Percentiles rank a stretch among this genome's conserved stretches.
Conservation (phyloP, 30 jellyfish, hydroid and myxozoan species). For the Aurelia sp. region DNA sequence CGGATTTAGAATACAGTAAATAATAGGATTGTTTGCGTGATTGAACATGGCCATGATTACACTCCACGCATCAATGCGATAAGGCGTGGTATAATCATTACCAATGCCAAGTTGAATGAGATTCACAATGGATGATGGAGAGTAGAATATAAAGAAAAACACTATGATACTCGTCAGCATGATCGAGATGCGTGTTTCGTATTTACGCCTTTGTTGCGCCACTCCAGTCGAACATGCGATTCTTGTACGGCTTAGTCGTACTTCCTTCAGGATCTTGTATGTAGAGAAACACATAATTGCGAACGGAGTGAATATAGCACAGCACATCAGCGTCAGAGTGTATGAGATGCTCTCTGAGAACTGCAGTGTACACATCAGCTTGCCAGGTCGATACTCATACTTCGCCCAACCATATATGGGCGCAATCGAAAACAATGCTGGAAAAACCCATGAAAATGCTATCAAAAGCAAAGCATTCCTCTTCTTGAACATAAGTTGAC, state of each 20-base stretch:
- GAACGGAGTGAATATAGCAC: constrained; percentile 48
- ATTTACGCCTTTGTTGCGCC: constrained; percentile 40
- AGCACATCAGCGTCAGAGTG: constrained; percentile 44
- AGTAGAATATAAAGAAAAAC: constrained; percentile 49
- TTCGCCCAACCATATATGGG: constrained; percentile 78
- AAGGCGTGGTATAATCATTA: constrained; percentile 56
- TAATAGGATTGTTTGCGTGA: constrained; percentile 79
- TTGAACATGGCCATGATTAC: constrained; percentile 74
- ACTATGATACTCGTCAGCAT: constrained; percentile 53
- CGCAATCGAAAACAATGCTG: constrained; percentile 59
- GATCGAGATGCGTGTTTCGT: constrained; percentile 55
- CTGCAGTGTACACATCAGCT: constrained; percentile 73
- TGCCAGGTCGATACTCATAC: constrained; percentile 77
- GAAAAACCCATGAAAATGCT: constrained; percentile 60
- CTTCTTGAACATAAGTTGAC: constrained; percentile 25
- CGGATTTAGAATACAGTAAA: constrained; percentile 60
- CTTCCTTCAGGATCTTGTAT: constrained; percentile 52
- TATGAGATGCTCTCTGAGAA: constrained; percentile 61
- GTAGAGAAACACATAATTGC: constrained; percentile 53
- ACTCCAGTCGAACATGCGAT: constrained; percentile 39
- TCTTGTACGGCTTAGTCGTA: constrained; percentile 56
- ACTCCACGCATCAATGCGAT: constrained; percentile 61
- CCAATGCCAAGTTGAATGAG: constrained; percentile 63
- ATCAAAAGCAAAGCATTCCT: constrained; percentile 29
- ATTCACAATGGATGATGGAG: constrained; percentile 71